Percentiles rank a stretch among this genome's conserved stretches.
Evolutionary conservation across 2,113 vertebrate species (phyloP).

Genomic region (Upupa epops): DNA sequence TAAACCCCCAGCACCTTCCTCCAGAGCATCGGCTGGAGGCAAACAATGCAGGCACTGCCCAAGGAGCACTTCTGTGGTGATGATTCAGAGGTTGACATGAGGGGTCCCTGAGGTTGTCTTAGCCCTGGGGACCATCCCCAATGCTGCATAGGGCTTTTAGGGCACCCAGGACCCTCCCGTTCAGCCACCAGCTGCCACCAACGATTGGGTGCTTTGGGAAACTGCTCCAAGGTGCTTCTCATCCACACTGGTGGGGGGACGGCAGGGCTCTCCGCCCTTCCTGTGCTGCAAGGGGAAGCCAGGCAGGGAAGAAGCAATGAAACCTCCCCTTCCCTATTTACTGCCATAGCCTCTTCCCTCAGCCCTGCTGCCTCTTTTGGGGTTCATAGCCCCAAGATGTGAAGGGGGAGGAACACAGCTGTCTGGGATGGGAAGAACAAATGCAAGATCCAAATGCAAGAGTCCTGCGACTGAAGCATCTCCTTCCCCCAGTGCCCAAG

Average conservation of each 20-base stretch:
- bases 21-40: fast-evolving
- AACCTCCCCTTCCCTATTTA: fast-evolving
- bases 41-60: fast-evolving
- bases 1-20: background rate
- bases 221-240: background rate
- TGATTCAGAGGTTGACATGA: background rate
- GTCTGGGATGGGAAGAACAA: background rate
- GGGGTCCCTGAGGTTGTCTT: background rate
- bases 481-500: background rate
- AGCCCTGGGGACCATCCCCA: fast-evolving
- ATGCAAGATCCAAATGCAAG: fast-evolving
- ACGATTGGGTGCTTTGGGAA: background rate
- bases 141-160: background rate
- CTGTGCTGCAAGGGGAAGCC: background rate
- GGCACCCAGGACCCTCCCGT: background rate
- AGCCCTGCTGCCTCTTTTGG: background rate
- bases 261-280: background rate
- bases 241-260: fast-evolving
- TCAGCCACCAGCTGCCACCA: background rate
- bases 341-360: background rate
- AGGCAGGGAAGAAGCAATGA: background rate
- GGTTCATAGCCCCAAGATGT: background rate
- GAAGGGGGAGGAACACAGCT: background rate
- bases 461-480: background rate
- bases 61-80: fast-evolving